Evolutionary conservation across 2,797 vertebrate genomes (phyloP).

Genomic region (Parauchenoglanis punctatus): DNA sequence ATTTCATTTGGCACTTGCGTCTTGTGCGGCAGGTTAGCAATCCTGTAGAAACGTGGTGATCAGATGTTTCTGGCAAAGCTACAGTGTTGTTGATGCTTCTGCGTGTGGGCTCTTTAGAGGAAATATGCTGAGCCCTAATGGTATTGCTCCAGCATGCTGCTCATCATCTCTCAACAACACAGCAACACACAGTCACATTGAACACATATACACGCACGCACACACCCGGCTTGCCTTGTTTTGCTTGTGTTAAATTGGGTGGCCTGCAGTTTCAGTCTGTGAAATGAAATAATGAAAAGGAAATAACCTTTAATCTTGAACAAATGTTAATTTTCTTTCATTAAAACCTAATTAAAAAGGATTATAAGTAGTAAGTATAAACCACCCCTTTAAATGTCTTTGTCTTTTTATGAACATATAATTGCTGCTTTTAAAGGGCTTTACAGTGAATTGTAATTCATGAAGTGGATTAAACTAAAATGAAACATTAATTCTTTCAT

Average conservation of each 20-base stretch:
- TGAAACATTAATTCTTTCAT: not conserved
- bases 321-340: constrained; percentile 48
- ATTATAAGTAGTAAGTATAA: not conserved
- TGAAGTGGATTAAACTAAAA: not conserved
- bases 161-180: constrained; percentile 52
- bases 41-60: constrained; percentile 54
- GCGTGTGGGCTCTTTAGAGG: constrained; percentile 47
- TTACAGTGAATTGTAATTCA: not conserved
- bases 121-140: constrained; percentile 62
- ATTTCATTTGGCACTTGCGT: constrained; percentile 51
- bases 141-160: constrained; percentile 49
- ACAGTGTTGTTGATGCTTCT: constrained; percentile 43
- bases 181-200: not conserved
- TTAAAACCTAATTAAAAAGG: constrained; percentile 13
- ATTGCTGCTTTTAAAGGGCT: not conserved
- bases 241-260: constrained; percentile 39
- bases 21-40: constrained; percentile 40
- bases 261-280: constrained; percentile 12
- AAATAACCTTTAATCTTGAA: constrained; percentile 22
- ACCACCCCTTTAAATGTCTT: not conserved
- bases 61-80: constrained; percentile 58
- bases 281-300: constrained; percentile 30
- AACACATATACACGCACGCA: not conserved
- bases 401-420: not conserved
- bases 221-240: constrained; percentile 11